Evolutionary conservation across 2,797 vertebrate species (phyloP).

Genomic region (Thripadectes ignobilis): DNA sequence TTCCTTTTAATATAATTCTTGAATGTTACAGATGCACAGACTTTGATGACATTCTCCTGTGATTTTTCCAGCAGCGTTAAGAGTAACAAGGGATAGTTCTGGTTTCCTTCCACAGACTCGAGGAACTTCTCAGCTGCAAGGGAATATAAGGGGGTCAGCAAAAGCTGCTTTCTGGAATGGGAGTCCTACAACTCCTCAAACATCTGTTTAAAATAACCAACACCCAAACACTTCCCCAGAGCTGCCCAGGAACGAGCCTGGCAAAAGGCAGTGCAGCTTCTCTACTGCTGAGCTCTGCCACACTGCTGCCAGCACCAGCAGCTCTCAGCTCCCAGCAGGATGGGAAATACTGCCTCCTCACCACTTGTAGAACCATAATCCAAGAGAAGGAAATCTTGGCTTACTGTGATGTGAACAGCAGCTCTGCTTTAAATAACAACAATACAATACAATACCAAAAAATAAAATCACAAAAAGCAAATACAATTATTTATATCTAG

Average conservation of each 20-base stretch:
- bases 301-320: background rate
- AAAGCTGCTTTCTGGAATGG: background rate
- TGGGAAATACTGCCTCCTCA: background rate
- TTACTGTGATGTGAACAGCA: background rate
- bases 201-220: background rate
- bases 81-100: constrained; percentile 92
- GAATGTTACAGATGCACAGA: constrained; percentile 96
- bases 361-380: background rate
- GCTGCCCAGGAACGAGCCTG: background rate
- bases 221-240: background rate
- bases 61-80: constrained; percentile 94
- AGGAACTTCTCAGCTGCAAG: constrained; percentile 96
- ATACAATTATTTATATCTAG: background rate
- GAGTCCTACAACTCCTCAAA: background rate
- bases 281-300: background rate
- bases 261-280: background rate
- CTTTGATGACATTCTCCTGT: constrained; percentile 94
- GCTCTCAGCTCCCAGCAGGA: background rate
- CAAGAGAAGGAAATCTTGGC: background rate
- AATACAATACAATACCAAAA: background rate
- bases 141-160: constrained; percentile 17
- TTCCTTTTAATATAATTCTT: constrained; percentile 99
- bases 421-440: background rate
- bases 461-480: background rate
- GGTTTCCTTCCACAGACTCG: constrained; percentile 94